Base-by-base conservation (phyloP, 2,888 invertebrate species). In the Perdita meconis region DNA sequence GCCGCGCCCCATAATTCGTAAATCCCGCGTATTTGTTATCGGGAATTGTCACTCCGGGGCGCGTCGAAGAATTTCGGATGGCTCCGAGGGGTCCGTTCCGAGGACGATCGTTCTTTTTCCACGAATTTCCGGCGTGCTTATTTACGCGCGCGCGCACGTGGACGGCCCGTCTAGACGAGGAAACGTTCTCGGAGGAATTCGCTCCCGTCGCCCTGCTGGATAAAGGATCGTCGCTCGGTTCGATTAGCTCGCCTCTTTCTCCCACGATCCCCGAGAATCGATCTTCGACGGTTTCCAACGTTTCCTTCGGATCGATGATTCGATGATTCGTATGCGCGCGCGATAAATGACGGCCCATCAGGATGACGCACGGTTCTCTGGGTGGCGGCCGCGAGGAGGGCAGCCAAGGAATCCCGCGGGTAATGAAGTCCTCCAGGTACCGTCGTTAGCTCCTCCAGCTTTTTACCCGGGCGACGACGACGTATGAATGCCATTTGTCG, bases 371-470 rank as follows among this genome's bases (percentile, higher is more conserved):
- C 22, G 36, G 16, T 24, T 61, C 5, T 53, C 8, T 24, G 51
- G 51, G 26, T 42, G 51, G 67, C 47, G 19, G 55, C 24, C 68
- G 47, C 36, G 57, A 16, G 51, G 56, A 61, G 60, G 65, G 60
- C 72, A 77, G 75, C 70, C 76, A 63, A 72, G 78, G 80, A 77
- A 82, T 78, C 74, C 65, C 40, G 55, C 74, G 83, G 16, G 79
- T 86, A 86, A 87, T 86, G 83, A 87, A 87, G 86, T 88, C 87
- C 85, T 89, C 86, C 72, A n/a, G 85, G 84, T 82, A 86, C n/a
- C 84, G 78, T 88, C 87, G 86, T 89, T 88, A 88, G 85, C 85
- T 88, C 80, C 77, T 76, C 82, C 83, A 73, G 81, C 74, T 86
- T 87, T 87, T 87, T 87, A 86, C 83, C 72, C 77, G 24, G n/a